Evolutionary conservation across 2,888 invertebrate genomes (phyloP).

Genomic region (Drepanosiphum platanoidis): DNA sequence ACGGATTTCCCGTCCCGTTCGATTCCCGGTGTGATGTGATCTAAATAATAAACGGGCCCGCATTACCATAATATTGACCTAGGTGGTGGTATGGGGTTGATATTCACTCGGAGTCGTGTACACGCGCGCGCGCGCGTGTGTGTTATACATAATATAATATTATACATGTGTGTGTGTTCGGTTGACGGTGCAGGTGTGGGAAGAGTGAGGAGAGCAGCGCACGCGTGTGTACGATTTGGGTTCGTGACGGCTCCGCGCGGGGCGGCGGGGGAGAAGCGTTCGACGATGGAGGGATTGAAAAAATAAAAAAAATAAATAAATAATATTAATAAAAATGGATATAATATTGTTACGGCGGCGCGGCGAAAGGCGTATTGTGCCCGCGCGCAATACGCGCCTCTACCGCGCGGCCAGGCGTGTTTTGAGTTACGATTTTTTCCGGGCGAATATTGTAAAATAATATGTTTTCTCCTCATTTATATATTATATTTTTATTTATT

Average conservation of each 20-base stretch:
- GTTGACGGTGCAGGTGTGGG: neutral
- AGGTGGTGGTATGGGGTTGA: neutral
- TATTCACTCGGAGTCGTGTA: constrained; percentile 2
- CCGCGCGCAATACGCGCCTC: neutral
- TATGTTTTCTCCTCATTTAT: too few relatives aligned
- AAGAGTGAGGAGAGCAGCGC: neutral
- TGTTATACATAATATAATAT: neutral
- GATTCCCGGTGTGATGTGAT: constrained; percentile 52
- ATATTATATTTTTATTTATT: neutral
- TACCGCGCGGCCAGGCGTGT: neutral
- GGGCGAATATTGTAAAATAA: too few relatives aligned
- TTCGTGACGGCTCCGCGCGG: neutral
- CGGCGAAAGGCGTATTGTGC: neutral
- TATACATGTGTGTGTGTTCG: neutral
- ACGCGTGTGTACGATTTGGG: neutral
- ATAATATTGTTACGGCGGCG: too few relatives aligned
- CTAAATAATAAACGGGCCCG: constrained; percentile 46
- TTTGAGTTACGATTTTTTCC: neutral
- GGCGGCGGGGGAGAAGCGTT: neutral
- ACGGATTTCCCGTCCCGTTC: constrained; percentile 52
- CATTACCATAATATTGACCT: constrained; percentile 57
- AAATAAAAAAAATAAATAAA: neutral
- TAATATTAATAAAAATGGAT: too few relatives aligned
- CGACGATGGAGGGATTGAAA: neutral
- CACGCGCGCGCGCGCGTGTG: neutral